Base-by-base conservation (phyloP, 2,797 vertebrate genomes). In the Podargus strigoides region DNA sequence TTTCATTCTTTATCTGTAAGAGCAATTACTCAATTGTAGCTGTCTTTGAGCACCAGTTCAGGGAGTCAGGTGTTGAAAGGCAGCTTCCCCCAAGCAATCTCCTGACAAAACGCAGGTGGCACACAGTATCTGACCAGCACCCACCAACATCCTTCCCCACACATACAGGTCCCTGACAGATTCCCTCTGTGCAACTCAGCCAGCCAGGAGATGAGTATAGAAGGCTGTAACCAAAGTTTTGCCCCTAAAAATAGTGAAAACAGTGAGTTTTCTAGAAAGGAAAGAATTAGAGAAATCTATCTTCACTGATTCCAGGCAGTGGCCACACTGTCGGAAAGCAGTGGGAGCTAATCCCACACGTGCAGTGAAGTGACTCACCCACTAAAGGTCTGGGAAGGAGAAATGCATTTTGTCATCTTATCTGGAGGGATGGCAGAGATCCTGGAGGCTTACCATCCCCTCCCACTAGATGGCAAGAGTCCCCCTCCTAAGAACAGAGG, bases 401-500 rank as follows among this genome's bases (percentile, higher is more conserved):
- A 10, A 9, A 0, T 3, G n/a, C 3, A 1, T 14, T 59, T 32
- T 46, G 20, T 36, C 10, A 1, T 11, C 50, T 52, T 3, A 26
- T 3, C 64, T 53, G 1, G 7, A 36, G 37, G 87, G 63, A n/a
- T 22, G 10, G 11, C 50, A 34, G 68, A 78, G 62, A 28, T 19
- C 70, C 85, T 34, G 16, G 41, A 39, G 16, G n/a, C 15, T 50
- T 89, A 18, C 89, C 56, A 7, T 23, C 83, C 75, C 83, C 37
- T 87, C 95, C 88, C 95, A 75, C 66, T 42, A 55, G 58, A 81
- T 42, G 91, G 89, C 56, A 91, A 94, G 74, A 94, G 49, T 66
- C 60, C 74, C 84, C 39, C 36, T 85, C 58, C 32, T 5, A 49
- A 26, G 10, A 44, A 34, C 73, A 16, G 34, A 39, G 74, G 60